Base-by-base conservation (phyloP, 2,113 vertebrate species). In the Phalacrocorax carbo region DNA sequence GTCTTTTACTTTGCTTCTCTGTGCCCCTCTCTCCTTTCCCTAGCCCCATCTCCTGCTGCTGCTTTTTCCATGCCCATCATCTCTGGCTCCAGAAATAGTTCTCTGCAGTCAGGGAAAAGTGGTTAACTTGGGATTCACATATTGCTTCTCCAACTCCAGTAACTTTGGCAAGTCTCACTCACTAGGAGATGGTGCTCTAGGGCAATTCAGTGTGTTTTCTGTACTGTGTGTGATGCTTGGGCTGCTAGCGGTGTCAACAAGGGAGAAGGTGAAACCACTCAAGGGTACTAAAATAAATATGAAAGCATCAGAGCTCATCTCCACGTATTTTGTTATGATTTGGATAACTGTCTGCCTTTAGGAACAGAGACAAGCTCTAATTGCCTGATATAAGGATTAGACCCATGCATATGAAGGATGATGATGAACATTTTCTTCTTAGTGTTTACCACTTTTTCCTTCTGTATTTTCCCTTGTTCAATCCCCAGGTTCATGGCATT, bases 401-500 rank as follows among this genome's bases (percentile, higher is more conserved):
- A 12, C 64, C 13, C n/a, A 7, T 21, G 30, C 72, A 25, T 66
- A 9, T 46, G 27, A 65, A 49, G 75, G 65, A 29, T 72, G 83
- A 51, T 48, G 49, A 16, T n/a, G 38, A 17, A 21, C 1, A 0
- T 5, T 57, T 77, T 55, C 18, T 19, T 62, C 13, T 60, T 75
- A 23, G 52, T 22, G 14, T 27, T 95, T 29, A 54, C 11, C 65
- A 15, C 44, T 71, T 61, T 71, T 36, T 36, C 46, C 40, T 84
- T 90, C 93, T 42, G 15, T 70, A 4, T 88, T 83, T 86, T 32
- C 34, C 32, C 29, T 30, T 34, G 15, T 85, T 90, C 38, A 29
- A 78, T 87, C 68, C 87, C 44, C 91, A 99, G 99, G 99, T 99
- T 68, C 99, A 99, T n/a, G 99, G 99, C 64, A 99, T 99, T 7